phyloP scores from a whole-genome alignment of 1,140 invertebrate genomes.

The Ptiloglossa arizonensis region DNA sequence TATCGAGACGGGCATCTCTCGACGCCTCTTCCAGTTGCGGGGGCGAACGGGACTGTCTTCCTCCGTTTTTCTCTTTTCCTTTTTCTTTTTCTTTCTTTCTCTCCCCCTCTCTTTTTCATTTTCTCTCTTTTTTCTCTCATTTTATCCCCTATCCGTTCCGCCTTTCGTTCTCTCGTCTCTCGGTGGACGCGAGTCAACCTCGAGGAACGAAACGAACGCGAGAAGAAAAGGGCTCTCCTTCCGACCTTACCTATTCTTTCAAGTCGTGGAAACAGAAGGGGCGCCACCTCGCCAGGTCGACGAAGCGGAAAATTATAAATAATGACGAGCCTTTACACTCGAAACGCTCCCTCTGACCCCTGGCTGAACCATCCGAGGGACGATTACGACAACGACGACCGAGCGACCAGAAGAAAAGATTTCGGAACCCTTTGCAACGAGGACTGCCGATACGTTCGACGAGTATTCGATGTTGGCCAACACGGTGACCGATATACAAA shows the following conservation, averaged over 20 bases:
- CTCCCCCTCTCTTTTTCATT: slow-evolving; percentile 40
- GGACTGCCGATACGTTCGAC: slow-evolving; percentile 1
- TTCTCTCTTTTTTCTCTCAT: slow-evolving; percentile 13
- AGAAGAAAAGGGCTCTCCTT: slow-evolving; percentile 51
- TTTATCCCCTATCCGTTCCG: not conserved
- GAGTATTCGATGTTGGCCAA: not conserved
- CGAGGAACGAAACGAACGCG: slow-evolving; percentile 43
- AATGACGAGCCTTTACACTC: slow-evolving; percentile 71
- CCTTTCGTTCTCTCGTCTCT: slow-evolving; percentile 45
- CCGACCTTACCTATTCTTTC: slow-evolving; percentile 66
- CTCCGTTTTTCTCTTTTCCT: not conserved
- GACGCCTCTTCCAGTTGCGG: slow-evolving; percentile 69
- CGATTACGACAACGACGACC: not conserved
- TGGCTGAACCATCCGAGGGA: slow-evolving; percentile 15
- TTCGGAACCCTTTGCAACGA: slow-evolving; percentile 11
- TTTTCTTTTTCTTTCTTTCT: not conserved
- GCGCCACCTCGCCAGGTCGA: slow-evolving; percentile 37
- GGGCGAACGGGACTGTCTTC: slow-evolving; percentile 60
- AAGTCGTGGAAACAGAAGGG: slow-evolving; percentile 66
- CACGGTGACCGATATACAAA: slow-evolving; percentile 49
- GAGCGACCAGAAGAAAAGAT: not conserved
- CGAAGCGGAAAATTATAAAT: slow-evolving; percentile 80
- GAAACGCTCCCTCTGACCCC: slow-evolving; percentile 1
- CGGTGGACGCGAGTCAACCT: slow-evolving; percentile 48
- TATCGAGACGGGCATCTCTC: slow-evolving; percentile 73